Base-by-base conservation (phyloP, 1,140 invertebrate genomes). In the Aricia agestis region DNA sequence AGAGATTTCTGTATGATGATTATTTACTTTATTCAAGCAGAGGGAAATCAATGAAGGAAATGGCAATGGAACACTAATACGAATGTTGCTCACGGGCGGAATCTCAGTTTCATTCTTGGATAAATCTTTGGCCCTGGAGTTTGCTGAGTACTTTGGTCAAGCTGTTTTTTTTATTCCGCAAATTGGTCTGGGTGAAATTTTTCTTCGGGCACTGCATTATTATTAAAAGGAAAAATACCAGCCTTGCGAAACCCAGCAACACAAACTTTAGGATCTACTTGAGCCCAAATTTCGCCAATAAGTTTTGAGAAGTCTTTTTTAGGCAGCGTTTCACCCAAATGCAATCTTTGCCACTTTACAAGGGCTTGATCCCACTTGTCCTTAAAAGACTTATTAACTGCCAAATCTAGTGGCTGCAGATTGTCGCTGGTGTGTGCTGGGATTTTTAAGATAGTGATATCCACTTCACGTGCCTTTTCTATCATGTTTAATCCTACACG, bases 361-460 rank as follows among this genome's bases (percentile, higher is more conserved):
- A 81, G 65, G 19, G 67, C 41, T 66, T 45, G 19, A 70, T 76
- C 75, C 77, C 75, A 76, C 0, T 57, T 42, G 69, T 68, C 67
- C 76, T 85, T 85, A 69, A 83, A 78, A n/a, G 80, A 73, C 70
- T 78, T 82, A 36, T 82, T 80, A 5, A 82, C 76, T 31, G 79
- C 74, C 2, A 82, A 11, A 68, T 83, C 81, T n/a, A 81, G 65
- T 9, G 80, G 81, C 69, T 84, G 81, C 31, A 84, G 72, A 5
- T 84, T 15, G 68, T 86, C 76, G 32, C 75, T 80, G 4, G 77
- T 76, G 67, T 83, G 80, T 17, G 78, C 57, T 15, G 78, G 78
- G n/a, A 83, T n/a, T 72, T 83, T 82, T 41, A 83, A n/a, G 58
- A 83, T 78, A 31, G 80, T 82, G 45, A 81, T 61, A 57, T 75